phyloP scores from a whole-genome alignment of 2,888 invertebrate species.

The Shargacucullia verbasci region DNA sequence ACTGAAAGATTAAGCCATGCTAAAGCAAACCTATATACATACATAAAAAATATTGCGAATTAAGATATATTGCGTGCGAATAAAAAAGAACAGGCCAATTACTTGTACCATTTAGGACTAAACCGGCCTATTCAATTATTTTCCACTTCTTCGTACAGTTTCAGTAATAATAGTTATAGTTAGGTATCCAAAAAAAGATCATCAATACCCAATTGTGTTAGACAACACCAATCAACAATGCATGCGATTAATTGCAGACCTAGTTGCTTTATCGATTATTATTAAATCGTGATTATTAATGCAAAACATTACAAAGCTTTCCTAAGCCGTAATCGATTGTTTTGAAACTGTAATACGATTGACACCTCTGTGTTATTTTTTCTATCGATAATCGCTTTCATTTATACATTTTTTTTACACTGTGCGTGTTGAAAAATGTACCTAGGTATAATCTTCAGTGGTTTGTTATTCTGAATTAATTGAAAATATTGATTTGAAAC shows the following conservation, averaged over 20 bases:
- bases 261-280: conserved; percentile 15
- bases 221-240: conserved; percentile 18
- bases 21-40: no score
- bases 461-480: neutral
- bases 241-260: conserved; percentile 29
- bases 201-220: no score
- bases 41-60: no score
- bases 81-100: no score
- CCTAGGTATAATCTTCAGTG: neutral
- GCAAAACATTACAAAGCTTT: conserved; percentile 17
- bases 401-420: conserved; percentile 11
- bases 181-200: no score
- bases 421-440: neutral
- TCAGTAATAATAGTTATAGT: no score
- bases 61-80: no score
- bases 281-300: conserved; percentile 21
- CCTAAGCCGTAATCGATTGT: conserved; percentile 12
- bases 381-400: conserved; percentile 26
- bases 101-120: no score
- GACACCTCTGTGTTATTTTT: conserved; percentile 26
- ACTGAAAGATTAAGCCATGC: no score
- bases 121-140: no score
- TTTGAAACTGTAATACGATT: conserved; percentile 17
- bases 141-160: no score
- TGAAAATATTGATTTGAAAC: no score